A percentile compares a stretch with the other conserved stretches of the same genome.
These are phyloP conservation scores for Prochilodus magdalenae DNA, from an alignment of 2,113 vertebrate genomes.

Conservation along the genomic window DNA sequence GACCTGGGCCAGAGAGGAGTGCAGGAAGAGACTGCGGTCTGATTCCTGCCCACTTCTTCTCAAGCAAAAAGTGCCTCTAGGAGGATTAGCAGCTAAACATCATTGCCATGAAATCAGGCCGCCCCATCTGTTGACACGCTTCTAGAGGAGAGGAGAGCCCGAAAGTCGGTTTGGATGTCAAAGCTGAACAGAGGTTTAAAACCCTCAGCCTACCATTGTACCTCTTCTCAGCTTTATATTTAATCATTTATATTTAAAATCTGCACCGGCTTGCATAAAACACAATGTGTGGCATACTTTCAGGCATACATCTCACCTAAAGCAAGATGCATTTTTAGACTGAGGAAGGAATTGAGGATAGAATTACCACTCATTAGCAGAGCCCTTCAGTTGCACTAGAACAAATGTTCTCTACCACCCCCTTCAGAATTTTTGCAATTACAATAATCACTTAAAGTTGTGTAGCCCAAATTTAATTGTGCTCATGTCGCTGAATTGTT, in stretches of 20 bases:
- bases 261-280: no score
- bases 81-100: conserved; percentile 48
- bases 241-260: conserved; percentile 13
- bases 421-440: conserved; percentile 7
- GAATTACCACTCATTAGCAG: conserved; percentile 9
- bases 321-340: background rate
- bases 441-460: conserved; percentile 5
- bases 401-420: background rate
- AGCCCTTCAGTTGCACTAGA: background rate
- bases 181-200: conserved; percentile 23
- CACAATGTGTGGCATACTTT: no score
- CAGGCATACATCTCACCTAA: background rate
- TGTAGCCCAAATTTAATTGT: conserved; percentile 12
- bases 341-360: background rate
- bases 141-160: conserved; percentile 23
- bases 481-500: background rate
- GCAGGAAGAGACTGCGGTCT: conserved; percentile 2
- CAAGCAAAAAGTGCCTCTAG: conserved; percentile 43
- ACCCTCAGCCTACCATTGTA: conserved; percentile 4
- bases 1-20: conserved; percentile 8
- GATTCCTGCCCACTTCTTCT: conserved; percentile 29
- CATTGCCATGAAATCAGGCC: conserved; percentile 46
- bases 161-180: conserved; percentile 17
- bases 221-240: background rate
- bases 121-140: conserved; percentile 49